These are phyloP conservation scores for Octomys mimax DNA, from an alignment of 2,797 vertebrate species.

Conservation along the genomic window DNA sequence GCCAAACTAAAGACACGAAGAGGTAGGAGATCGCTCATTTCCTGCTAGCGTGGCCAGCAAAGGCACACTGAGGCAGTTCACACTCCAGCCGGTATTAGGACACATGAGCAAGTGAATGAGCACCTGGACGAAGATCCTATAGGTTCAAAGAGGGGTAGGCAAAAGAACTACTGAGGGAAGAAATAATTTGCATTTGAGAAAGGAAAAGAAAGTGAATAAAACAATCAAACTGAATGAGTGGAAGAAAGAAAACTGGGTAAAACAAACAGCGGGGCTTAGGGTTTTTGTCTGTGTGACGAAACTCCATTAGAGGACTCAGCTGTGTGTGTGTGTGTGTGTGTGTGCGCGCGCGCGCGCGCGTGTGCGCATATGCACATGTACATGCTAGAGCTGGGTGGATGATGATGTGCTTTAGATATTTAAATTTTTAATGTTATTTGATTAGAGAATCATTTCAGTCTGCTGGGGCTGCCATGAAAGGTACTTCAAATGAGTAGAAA, in stretches of 20 bases:
- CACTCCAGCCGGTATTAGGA: neutral
- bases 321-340: neutral
- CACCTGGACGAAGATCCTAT: neutral
- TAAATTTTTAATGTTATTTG: neutral
- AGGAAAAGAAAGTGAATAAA: neutral
- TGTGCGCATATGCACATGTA: neutral
- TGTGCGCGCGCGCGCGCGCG: neutral
- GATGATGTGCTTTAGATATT: neutral
- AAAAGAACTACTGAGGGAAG: neutral
- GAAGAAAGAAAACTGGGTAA: neutral
- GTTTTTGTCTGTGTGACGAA: neutral
- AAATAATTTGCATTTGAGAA: conserved; percentile 24
- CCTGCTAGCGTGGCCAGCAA: neutral
- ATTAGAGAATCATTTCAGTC: neutral
- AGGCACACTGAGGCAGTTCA: neutral
- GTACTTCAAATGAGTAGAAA: too few species aligned
- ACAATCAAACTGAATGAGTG: neutral
- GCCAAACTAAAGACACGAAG: neutral
- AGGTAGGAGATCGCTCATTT: neutral
- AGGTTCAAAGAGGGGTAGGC: neutral
- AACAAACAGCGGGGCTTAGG: neutral
- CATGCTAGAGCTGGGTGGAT: fast-evolving
- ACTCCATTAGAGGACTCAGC: neutral
- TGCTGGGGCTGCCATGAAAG: neutral
- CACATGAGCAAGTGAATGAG: neutral